Evolutionary conservation across 2,888 invertebrate species (phyloP).

Genomic region (Hirtodrosophila cameraria): DNA sequence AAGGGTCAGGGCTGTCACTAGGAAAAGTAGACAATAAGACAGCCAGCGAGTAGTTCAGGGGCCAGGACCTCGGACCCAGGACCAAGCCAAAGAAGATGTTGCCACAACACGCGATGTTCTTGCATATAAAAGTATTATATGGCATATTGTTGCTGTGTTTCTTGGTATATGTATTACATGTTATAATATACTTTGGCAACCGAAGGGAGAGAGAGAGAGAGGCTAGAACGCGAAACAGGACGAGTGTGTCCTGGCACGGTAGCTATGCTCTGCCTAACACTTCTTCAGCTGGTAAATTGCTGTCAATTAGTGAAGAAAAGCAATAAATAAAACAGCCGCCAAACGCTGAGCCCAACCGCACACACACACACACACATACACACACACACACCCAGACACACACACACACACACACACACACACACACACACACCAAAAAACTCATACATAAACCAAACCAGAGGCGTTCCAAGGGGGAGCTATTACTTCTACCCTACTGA

Average conservation of each 20-base stretch:
- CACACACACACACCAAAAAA: not conserved
- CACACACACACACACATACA: constrained; percentile 8
- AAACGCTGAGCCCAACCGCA: constrained; percentile 16
- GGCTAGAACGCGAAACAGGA: too few species aligned
- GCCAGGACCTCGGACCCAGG: not conserved
- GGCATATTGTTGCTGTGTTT: too few species aligned
- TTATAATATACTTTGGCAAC: constrained; percentile 7
- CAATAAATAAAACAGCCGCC: constrained; percentile 70
- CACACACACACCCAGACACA: not conserved
- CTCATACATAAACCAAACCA: too few species aligned
- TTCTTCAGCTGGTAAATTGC: constrained; percentile 76
- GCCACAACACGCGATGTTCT: constrained; percentile 55
- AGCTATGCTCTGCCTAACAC: constrained; percentile 43
- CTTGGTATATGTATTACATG: constrained; percentile 40
- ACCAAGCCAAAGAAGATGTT: constrained; percentile 24
- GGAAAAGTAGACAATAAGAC: not conserved
- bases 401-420: not conserved
- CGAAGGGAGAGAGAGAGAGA: not conserved
- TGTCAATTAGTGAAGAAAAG: constrained; percentile 77
- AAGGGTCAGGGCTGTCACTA: constrained; percentile 3
- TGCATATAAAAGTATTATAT: too few species aligned
- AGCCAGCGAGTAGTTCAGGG: too few species aligned
- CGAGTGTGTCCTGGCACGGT: not conserved
- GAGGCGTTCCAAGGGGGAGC: too few species aligned
- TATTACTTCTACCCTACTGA: too few species aligned